Conservation (phyloP, 2,888 invertebrate species). For the Rhamphomyia laevipes region DNA sequence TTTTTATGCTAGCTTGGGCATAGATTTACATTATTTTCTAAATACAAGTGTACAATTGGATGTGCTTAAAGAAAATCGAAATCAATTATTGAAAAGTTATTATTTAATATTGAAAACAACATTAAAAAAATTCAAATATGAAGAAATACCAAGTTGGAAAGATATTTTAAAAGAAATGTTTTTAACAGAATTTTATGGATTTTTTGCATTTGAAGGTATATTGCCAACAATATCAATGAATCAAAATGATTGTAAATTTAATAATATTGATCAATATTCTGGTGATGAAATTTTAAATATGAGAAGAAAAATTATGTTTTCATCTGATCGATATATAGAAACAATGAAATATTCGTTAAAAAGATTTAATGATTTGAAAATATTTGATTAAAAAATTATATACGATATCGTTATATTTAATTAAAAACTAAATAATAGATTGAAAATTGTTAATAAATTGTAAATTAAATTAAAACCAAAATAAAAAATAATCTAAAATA, state of each 20-base stretch:
- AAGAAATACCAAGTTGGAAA: conserved; percentile 21
- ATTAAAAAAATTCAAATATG: conserved; percentile 12
- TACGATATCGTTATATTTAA: too few relatives aligned
- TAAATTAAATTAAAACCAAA: too few relatives aligned
- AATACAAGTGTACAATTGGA: conserved; percentile 14
- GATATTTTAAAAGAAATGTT: conserved; percentile 23
- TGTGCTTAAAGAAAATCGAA: conserved; percentile 10
- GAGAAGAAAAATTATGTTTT: conserved; percentile 22
- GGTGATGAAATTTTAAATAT: conserved; percentile 22
- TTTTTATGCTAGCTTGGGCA: conserved; percentile 14
- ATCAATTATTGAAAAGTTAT: conserved; percentile 10
- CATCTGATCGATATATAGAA: conserved; percentile 22
- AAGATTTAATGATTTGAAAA: conserved; percentile 26
- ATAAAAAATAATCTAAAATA: too few relatives aligned
- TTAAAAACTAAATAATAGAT: too few relatives aligned
- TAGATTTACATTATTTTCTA: conserved; percentile 17
- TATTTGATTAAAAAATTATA: conserved; percentile 15
- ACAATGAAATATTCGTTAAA: conserved; percentile 24
- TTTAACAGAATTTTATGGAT: conserved; percentile 24
- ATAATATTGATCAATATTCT: conserved; percentile 23
- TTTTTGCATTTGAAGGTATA: conserved; percentile 25
- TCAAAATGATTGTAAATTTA: conserved; percentile 22
- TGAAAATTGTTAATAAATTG: too few relatives aligned
- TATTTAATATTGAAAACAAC: conserved; percentile 11
- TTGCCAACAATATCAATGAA: conserved; percentile 27